Percentiles rank a stretch among this genome's conserved stretches.
Conservation (phyloP, 2,888 invertebrate genomes). For the Chouioia cunea region DNA sequence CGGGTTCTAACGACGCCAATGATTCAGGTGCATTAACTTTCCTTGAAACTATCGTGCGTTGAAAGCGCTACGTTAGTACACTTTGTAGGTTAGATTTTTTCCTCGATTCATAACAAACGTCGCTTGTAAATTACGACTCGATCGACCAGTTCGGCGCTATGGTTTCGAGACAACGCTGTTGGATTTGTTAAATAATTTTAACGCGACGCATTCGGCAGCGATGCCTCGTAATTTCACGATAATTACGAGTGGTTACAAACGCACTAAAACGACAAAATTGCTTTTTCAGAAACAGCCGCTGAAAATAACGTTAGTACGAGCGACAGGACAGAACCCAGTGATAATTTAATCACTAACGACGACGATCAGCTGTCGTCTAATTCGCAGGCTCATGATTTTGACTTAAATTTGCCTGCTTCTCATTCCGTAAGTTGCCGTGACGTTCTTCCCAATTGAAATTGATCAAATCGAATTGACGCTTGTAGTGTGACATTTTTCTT, state of each 20-base stretch:
- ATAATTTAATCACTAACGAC: conserved; percentile 14
- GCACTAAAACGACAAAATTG: conserved; percentile 2
- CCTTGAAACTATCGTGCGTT: neutral
- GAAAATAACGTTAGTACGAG: conserved; percentile 13
- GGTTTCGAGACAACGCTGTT: neutral
- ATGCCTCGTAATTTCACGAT: neutral
- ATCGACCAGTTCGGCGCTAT: too few species aligned
- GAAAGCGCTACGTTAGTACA: too few species aligned
- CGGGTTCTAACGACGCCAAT: conserved; percentile 20
- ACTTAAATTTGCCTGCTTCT: conserved; percentile 71
- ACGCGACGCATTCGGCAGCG: too few species aligned
- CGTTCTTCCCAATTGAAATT: conserved; percentile 17
- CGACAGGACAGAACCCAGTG: conserved; percentile 2
- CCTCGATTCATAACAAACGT: too few species aligned
- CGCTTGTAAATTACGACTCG: too few species aligned
- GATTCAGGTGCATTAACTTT: conserved; percentile 17
- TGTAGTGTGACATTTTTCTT: conserved; percentile 25
- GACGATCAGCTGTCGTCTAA: neutral
- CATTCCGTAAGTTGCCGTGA: conserved; percentile 69
- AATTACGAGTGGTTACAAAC: neutral
- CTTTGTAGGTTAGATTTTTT: neutral
- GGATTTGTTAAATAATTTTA: conserved; percentile 2
- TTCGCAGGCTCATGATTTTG: conserved; percentile 60
- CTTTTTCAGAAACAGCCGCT: neutral
- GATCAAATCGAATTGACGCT: neutral